Conservation (phyloP, 2,797 vertebrate species). For the Eulemur coronatus region DNA sequence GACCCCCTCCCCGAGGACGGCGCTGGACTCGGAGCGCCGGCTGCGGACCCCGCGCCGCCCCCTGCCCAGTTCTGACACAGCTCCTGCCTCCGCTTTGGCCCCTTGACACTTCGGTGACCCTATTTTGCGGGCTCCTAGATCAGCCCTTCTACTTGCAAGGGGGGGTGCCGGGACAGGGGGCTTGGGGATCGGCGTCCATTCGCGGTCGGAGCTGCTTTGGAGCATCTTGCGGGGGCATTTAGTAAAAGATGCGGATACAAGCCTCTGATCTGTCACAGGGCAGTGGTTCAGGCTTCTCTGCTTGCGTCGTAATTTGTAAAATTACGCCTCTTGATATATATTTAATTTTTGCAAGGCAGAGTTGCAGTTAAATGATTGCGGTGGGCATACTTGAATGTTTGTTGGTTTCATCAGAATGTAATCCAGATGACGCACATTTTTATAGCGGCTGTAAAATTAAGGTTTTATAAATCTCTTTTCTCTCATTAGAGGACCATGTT, state of each 20-base stretch:
- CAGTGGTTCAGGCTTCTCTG: background rate
- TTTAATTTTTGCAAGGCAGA: background rate
- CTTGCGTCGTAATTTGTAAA: background rate
- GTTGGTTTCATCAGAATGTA: background rate
- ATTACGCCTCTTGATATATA: accelerated
- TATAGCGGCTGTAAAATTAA: background rate
- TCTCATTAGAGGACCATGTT: background rate
- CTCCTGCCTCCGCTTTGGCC: background rate
- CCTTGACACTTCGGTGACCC: accelerated
- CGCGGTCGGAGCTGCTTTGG: accelerated
- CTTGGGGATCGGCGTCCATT: accelerated
- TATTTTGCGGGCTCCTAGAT: accelerated
- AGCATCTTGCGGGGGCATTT: background rate
- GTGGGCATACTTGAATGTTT: background rate
- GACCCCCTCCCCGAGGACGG: constrained; percentile 28
- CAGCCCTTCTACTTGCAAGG: background rate
- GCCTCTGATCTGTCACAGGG: accelerated
- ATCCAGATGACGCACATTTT: constrained; percentile 58
- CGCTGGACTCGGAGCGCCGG: background rate
- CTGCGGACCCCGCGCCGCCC: background rate
- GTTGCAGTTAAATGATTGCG: background rate
- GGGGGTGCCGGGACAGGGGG: background rate
- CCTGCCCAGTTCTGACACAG: background rate
- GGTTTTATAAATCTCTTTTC: background rate
- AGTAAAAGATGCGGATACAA: background rate